phyloP scores from a whole-genome alignment of 1,140 invertebrate genomes.

The Achatina immaculata region DNA sequence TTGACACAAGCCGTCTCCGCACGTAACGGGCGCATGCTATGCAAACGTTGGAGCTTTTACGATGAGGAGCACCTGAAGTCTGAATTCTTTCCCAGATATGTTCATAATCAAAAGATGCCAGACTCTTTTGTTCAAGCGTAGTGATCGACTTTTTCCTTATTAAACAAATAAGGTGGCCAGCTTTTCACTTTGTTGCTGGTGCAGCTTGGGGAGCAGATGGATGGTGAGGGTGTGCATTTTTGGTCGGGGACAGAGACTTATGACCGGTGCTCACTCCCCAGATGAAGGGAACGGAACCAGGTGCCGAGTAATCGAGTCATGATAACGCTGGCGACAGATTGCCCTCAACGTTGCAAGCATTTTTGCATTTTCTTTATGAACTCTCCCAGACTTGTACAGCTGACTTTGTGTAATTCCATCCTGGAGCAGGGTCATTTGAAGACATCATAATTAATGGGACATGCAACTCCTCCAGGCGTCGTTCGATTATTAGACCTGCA shows the following conservation, averaged over 20 bases:
- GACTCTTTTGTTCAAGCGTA: slow-evolving; percentile 18
- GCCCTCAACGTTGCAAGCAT: background rate
- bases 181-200: slow-evolving; percentile 18
- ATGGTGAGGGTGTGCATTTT: background rate
- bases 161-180: slow-evolving; percentile 31
- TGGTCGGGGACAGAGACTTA: slow-evolving; percentile 1
- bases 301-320: background rate
- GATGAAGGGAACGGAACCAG: slow-evolving; percentile 27
- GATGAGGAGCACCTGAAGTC: slow-evolving; percentile 28
- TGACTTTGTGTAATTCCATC: background rate
- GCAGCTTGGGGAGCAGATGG: slow-evolving; percentile 27
- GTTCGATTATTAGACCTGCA: background rate
- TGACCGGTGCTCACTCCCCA: background rate
- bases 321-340: slow-evolving; percentile 27
- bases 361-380: slow-evolving; percentile 32
- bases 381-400: slow-evolving; percentile 15
- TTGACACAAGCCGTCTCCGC: slow-evolving; percentile 15
- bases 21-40: slow-evolving; percentile 33
- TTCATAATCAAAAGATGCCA: slow-evolving; percentile 29
- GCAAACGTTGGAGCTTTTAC: slow-evolving; percentile 21
- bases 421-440: background rate
- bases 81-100: slow-evolving; percentile 23
- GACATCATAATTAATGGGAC: background rate
- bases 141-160: slow-evolving; percentile 13
- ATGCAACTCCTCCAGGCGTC: background rate